Evolutionary conservation across 2,888 invertebrate species (phyloP), one percentile per base, ranked within the genome.

Genomic region (Xestia rhomboidea): DNA sequence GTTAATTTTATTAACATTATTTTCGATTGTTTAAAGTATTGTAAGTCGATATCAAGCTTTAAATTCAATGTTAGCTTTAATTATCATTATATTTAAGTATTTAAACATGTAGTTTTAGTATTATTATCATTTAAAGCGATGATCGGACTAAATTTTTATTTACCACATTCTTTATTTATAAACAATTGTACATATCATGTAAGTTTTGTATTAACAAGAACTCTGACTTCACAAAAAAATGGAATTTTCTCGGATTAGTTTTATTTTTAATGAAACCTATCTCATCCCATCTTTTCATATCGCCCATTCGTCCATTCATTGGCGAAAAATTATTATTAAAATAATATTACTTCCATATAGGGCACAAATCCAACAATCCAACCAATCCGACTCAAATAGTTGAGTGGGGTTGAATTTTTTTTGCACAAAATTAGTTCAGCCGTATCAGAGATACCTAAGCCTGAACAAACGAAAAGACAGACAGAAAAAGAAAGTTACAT

Each of bases 21-120:
- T 88, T 89, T 88, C 73, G 80, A 86, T 89, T 83, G 66, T 88
- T 90, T 90, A 87, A 89, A 84, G 87, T 91, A 90, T 89, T 91
- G 90, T 94, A 94, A 95, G 95, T 96, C 92, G 93, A 94, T 94
- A 93, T 93, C 92, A 95, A 96, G 96, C 96, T 96, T 96, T 96
- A 96, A 96, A 96, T 96, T 96, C 92, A 94, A 95, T 94, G 92
- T 96, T 96, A 96, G 96, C 96, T 96, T 96, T 96, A 96, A 96
- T 96, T 95, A 95, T 92, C 83, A 88, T 91, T 95, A 93, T 94
- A 93, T 90, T 90, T 93, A 92, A 92, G 76, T 92, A 93, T 92
- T 93, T 91, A 91, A 91, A 87, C 71, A 76, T 78, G 76, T 88
- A 89, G 67, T 79, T 73, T 76, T 83, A 90, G 86, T 78, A 84